A percentile compares a stretch with the other conserved stretches of the same genome.
Evolutionary conservation across 53 echinoderm and acorn worm species (phyloP).

Genomic region (Patiria pectinifera): DNA sequence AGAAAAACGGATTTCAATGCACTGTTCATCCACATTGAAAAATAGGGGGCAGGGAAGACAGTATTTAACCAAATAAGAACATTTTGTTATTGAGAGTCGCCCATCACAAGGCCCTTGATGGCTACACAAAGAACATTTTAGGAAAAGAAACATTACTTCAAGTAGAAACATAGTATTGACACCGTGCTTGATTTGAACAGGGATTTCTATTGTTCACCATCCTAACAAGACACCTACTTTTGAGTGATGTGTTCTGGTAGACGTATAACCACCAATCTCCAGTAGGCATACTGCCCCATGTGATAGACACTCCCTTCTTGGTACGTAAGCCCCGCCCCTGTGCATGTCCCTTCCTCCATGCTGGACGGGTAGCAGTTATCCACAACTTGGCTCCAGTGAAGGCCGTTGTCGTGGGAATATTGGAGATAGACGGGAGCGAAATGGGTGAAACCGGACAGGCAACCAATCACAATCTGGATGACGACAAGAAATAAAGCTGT

Average conservation of each 20-base stretch:
- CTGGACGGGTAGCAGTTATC: conserved; percentile 82
- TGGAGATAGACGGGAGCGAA: conserved; percentile 93
- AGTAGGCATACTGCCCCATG: conserved; percentile 82
- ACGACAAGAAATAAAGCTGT: not conserved
- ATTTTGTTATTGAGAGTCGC: no score
- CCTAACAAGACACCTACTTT: conserved; percentile 48
- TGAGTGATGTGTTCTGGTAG: conserved; percentile 61
- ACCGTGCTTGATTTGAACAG: no score
- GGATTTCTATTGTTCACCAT: no score
- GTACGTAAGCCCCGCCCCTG: conserved; percentile 65
- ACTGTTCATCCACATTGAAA: no score
- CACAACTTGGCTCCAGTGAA: conserved; percentile 83
- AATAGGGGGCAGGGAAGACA: no score
- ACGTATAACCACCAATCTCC: conserved; percentile 71
- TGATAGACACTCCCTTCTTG: conserved; percentile 92
- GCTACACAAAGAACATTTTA: no score
- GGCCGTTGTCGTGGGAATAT: conserved; percentile 86
- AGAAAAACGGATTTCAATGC: no score
- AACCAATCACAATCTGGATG: conserved; percentile 87
- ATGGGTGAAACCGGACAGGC: conserved; percentile 77
- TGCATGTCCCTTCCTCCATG: conserved; percentile 74
- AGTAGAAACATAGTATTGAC: no score
- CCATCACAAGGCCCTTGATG: no score
- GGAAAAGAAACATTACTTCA: no score
- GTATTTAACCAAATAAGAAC: no score